phyloP scores from a whole-genome alignment of 2,888 invertebrate species.

The Agrypnus murinus region DNA sequence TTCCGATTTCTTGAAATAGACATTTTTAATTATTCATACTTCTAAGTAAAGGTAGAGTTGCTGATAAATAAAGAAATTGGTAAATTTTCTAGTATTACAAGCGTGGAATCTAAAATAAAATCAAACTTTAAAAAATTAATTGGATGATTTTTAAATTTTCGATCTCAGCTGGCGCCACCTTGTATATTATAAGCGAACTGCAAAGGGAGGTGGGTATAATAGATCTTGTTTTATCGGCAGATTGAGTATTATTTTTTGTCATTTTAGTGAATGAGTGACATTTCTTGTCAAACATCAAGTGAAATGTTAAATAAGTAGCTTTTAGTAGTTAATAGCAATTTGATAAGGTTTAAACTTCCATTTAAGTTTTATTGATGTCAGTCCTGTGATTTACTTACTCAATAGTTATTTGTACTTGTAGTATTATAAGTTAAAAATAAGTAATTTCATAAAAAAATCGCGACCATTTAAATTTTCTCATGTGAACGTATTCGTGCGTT shows the following conservation, averaged over 20 bases:
- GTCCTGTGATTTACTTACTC: slow-evolving; percentile 36
- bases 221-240: neutral
- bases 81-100: too few species aligned
- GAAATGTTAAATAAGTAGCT: slow-evolving; percentile 23
- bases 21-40: too few species aligned
- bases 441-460: neutral
- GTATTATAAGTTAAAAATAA: slow-evolving; percentile 10
- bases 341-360: slow-evolving; percentile 6
- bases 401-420: neutral
- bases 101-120: too few species aligned
- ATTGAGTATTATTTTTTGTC: slow-evolving; percentile 17
- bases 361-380: slow-evolving; percentile 33
- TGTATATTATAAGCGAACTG: too few species aligned
- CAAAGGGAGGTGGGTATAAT: too few species aligned
- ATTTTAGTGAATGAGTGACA: slow-evolving; percentile 32
- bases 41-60: too few species aligned
- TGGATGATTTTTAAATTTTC: too few species aligned
- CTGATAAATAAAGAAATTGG: too few species aligned
- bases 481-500: slow-evolving; percentile 17
- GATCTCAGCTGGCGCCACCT: too few species aligned
- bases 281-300: slow-evolving; percentile 28
- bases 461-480: slow-evolving; percentile 29
- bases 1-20: too few species aligned
- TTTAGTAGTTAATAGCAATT: slow-evolving; percentile 10
- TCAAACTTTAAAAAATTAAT: too few species aligned